Conservation (phyloP, 2,888 invertebrate species). For the Nomada flava region DNA sequence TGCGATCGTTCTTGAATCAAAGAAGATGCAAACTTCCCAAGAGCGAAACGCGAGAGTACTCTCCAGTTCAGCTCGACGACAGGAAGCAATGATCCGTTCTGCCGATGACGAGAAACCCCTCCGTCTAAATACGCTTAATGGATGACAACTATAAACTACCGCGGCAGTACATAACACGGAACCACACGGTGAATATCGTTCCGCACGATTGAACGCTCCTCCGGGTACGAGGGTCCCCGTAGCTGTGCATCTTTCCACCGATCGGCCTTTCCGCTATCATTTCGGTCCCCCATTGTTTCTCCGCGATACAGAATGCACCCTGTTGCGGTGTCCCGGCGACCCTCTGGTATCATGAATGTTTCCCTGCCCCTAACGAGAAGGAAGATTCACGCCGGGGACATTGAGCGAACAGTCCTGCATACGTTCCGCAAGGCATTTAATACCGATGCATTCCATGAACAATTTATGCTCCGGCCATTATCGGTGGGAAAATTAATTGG, state of each 20-base stretch:
- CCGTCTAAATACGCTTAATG: constrained; percentile 72
- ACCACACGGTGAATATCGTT: constrained; percentile 73
- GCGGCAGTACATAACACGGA: constrained; percentile 71
- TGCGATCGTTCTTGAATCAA: not conserved
- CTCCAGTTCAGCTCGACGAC: constrained; percentile 57
- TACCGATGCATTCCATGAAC: too few relatives aligned
- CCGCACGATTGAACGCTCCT: constrained; percentile 74
- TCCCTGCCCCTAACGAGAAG: constrained; percentile 29
- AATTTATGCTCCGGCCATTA: too few relatives aligned
- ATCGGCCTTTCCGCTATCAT: constrained; percentile 60
- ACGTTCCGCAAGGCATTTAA: too few relatives aligned
- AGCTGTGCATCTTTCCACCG: constrained; percentile 43
- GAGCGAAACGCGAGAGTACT: constrained; percentile 6
- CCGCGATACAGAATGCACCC: constrained; percentile 63
- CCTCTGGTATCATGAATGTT: constrained; percentile 52
- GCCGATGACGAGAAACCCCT: constrained; percentile 63
- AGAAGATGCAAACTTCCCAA: not conserved
- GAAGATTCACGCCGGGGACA: not conserved
- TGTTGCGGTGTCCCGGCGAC: constrained; percentile 42
- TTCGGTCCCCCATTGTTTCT: constrained; percentile 71
- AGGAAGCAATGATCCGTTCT: constrained; percentile 67
- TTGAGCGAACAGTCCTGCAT: too few relatives aligned
- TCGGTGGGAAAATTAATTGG: too few relatives aligned
- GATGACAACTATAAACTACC: constrained; percentile 77
- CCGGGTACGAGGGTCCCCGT: constrained; percentile 43